Evolutionary conservation across 1,140 invertebrate species (phyloP), one percentile per base, ranked within the genome.

Genomic region (Cydia splendana): DNA sequence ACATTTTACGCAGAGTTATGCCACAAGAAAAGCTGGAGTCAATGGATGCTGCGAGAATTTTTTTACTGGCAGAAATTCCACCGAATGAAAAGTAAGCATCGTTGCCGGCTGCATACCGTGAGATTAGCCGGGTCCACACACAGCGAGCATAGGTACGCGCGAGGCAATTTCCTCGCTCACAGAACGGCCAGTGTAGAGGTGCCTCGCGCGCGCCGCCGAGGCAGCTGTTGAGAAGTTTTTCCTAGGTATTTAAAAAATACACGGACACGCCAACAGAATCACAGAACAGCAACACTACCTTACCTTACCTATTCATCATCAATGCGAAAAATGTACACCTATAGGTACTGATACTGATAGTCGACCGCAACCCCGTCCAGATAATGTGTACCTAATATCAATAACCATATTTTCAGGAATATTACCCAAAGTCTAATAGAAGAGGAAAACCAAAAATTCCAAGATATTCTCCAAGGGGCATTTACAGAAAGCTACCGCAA

Each of bases 401-500:
- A 65, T 18, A 79, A 51, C 73, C 12, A 62, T 73, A 62, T 53
- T 87, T 87, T 81, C 80, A 92, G 90, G 79, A 85, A 94, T 65
- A 94, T 95, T 4, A 94, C 89, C 7, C 95, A 96, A 91, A 81
- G 91, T 10, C 93, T 94, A 38, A 38, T 71, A 42, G 18, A 90
- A 20, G 87, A 95, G 85, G 97, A 98, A 90, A 95, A 94, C 75
- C 69, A 92, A 53, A 88, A 92, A 34, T 96, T 95, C 90, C 90
- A 93, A 1, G 97, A 98, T 84, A 94, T 98, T 18, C 80, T 98
- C 10, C 96, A 97, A 91, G 97, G 97, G 10, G 95, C 96, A 85
- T 98, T 98, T 86, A 71, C 93, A 10, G 97, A 98, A 92, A 95
- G 96, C 28, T 98, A 98, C 82, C 95, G 94, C 85, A 98, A 98